Conservation (phyloP, 2,797 vertebrate species). For the Selene dorsalis region DNA sequence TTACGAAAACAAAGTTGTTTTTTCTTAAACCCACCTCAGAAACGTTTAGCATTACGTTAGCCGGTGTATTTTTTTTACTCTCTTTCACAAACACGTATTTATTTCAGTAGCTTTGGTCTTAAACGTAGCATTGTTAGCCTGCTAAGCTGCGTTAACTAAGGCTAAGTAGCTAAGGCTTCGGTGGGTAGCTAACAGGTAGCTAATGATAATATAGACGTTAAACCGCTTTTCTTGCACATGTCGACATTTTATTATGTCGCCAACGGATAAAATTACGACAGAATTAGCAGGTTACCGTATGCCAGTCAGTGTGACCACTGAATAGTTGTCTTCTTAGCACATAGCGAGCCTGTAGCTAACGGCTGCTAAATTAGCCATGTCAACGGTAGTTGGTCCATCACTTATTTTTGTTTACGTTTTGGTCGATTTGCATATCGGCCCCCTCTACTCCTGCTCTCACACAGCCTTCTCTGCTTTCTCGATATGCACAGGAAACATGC, state of each 20-base stretch:
- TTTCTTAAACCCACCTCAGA: rapidly evolving
- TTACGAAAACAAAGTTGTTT: neutral
- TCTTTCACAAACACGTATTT: slow-evolving; percentile 7
- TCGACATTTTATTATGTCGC: rapidly evolving
- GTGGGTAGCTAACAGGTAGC: neutral
- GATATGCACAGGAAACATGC: slow-evolving; percentile 90
- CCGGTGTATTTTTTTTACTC: neutral
- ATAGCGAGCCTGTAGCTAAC: slow-evolving; percentile 44
- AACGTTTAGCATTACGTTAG: rapidly evolving
- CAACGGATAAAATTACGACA: rapidly evolving
- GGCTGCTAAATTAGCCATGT: slow-evolving; percentile 42
- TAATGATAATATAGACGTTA: neutral
- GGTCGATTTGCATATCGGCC: slow-evolving; percentile 31
- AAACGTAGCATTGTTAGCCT: slow-evolving; percentile 67
- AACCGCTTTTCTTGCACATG: rapidly evolving
- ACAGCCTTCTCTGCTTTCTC: slow-evolving; percentile 19
- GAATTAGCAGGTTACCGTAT: rapidly evolving
- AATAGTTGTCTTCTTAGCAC: neutral
- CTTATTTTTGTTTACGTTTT: slow-evolving; percentile 53
- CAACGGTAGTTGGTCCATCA: slow-evolving; percentile 1
- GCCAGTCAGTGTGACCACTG: neutral
- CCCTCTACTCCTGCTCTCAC: neutral
- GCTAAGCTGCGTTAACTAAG: slow-evolving; percentile 32
- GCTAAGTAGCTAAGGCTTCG: slow-evolving; percentile 56
- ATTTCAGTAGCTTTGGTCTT: neutral